phyloP scores from a whole-genome alignment of 2,797 vertebrate genomes.

The Coluber constrictor region DNA sequence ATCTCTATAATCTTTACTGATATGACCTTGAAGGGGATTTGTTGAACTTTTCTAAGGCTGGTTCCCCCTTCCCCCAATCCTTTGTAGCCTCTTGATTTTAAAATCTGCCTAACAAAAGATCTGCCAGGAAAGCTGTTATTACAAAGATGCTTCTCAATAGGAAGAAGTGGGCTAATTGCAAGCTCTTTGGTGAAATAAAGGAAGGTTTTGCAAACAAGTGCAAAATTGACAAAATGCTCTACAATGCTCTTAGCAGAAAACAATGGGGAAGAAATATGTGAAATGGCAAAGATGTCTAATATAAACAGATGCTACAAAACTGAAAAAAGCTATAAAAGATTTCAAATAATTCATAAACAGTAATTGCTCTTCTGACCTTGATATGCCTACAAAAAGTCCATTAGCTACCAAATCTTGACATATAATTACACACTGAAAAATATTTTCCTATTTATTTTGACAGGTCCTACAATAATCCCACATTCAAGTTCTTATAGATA shows the following conservation, averaged over 20 bases:
- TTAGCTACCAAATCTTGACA: constrained; percentile 74
- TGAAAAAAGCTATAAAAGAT: constrained; percentile 65
- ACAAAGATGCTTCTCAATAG: constrained; percentile 72
- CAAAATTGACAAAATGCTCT: constrained; percentile 69
- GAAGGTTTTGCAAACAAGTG: constrained; percentile 71
- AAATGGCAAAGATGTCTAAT: constrained; percentile 69
- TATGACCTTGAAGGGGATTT: constrained; percentile 76
- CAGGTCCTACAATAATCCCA: constrained; percentile 65
- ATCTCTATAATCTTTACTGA: constrained; percentile 62
- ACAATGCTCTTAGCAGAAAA: constrained; percentile 62
- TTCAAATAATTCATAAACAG: constrained; percentile 73
- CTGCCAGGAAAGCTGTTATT: constrained; percentile 75
- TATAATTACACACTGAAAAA: constrained; percentile 74
- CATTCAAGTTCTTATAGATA: constrained; percentile 59
- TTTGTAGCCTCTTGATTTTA: constrained; percentile 73
- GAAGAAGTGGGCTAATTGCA: constrained; percentile 75
- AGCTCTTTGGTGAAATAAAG: constrained; percentile 75
- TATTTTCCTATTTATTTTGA: constrained; percentile 66
- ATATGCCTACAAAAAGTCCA: constrained; percentile 74
- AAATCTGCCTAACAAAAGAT: constrained; percentile 76
- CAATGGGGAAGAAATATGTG: constrained; percentile 59
- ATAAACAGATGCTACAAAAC: constrained; percentile 66
- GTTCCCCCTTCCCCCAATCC: constrained; percentile 57
- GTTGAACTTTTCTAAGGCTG: constrained; percentile 69
- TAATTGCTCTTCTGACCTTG: constrained; percentile 72